phyloP scores from a whole-genome alignment of 2,888 invertebrate genomes.

The Lepidonotus clava region DNA sequence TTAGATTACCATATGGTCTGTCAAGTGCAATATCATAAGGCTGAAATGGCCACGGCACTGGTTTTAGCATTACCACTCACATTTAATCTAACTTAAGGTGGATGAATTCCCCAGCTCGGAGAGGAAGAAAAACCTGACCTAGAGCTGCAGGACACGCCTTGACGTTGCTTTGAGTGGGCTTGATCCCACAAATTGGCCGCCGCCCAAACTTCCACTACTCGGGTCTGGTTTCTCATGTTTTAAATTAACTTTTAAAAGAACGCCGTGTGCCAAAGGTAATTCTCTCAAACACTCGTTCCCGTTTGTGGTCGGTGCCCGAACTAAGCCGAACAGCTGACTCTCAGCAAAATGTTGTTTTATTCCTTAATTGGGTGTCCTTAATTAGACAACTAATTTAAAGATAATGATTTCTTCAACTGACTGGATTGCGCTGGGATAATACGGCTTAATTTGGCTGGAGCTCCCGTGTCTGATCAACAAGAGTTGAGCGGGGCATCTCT shows the following conservation, averaged over 20 bases:
- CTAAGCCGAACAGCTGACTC: slow-evolving; percentile 48
- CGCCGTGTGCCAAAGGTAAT: slow-evolving; percentile 43
- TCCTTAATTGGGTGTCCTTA: slow-evolving; percentile 57
- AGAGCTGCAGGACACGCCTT: not conserved
- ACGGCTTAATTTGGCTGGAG: slow-evolving; percentile 54
- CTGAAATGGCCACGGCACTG: too few relatives aligned
- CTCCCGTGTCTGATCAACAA: slow-evolving; percentile 40
- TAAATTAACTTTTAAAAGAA: slow-evolving; percentile 39
- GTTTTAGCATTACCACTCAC: too few relatives aligned
- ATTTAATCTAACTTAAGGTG: too few relatives aligned
- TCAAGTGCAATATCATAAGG: too few relatives aligned
- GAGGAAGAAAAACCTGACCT: not conserved
- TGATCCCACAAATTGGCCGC: slow-evolving; percentile 11
- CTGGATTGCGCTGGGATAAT: slow-evolving; percentile 27
- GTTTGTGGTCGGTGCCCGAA: slow-evolving; percentile 48
- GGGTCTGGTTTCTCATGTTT: slow-evolving; percentile 25
- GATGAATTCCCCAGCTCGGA: too few relatives aligned
- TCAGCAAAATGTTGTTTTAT: slow-evolving; percentile 34
- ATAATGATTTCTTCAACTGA: slow-evolving; percentile 54
- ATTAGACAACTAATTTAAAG: slow-evolving; percentile 59
- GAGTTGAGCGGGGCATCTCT: slow-evolving; percentile 6
- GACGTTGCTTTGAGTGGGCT: not conserved
- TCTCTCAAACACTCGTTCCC: slow-evolving; percentile 44
- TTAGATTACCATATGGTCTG: too few relatives aligned
- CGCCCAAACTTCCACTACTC: not conserved